Evolutionary conservation across 2,113 vertebrate genomes (phyloP).

Genomic region (Cochlearius cochlearius): DNA sequence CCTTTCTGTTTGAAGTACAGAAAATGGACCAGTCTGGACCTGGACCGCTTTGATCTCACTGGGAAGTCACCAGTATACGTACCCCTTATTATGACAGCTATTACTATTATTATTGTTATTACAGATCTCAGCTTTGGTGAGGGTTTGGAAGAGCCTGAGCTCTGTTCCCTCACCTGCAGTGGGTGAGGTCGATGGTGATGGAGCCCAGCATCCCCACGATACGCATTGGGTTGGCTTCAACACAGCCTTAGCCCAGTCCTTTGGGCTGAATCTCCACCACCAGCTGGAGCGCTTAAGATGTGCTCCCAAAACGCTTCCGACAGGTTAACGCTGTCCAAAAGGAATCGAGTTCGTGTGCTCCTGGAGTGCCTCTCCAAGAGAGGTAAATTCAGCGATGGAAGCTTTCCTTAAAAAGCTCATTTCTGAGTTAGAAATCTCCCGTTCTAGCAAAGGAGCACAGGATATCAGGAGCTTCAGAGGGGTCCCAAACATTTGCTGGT

Average conservation of each 20-base stretch:
- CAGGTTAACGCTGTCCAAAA: neutral
- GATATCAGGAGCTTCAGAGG: neutral
- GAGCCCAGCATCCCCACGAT: neutral
- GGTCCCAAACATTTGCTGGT: rapidly evolving
- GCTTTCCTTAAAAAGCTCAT: neutral
- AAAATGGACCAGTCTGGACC: neutral
- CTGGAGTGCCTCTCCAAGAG: neutral
- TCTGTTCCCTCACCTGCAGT: neutral
- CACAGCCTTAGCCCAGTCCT: neutral
- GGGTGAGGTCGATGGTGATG: neutral
- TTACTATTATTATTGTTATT: neutral
- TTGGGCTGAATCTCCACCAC: neutral
- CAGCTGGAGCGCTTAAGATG: neutral
- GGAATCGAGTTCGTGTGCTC: rapidly evolving
- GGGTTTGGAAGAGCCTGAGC: neutral
- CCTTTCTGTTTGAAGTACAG: neutral
- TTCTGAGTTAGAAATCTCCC: neutral
- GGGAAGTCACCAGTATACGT: neutral
- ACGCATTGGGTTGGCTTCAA: rapidly evolving
- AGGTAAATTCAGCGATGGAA: neutral
- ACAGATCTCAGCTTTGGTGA: neutral
- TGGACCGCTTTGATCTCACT: neutral
- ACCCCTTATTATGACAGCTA: neutral
- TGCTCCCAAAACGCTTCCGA: neutral
- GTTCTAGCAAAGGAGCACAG: neutral